phyloP scores from a whole-genome alignment of 2,888 invertebrate genomes.

The Ormyrus nitidulus region DNA sequence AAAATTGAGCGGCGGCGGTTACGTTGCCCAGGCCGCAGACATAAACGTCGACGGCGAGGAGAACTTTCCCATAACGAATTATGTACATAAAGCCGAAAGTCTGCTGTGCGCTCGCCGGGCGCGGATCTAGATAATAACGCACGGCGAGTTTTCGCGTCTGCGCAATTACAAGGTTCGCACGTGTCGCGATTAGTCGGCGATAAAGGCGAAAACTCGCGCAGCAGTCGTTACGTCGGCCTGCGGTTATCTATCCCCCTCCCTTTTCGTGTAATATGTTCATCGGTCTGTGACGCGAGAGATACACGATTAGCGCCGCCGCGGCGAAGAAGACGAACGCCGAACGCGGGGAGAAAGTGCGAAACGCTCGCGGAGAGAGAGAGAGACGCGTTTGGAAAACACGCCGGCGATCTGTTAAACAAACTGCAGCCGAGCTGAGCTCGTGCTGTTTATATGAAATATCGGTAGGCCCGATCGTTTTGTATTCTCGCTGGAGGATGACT shows the following conservation, averaged over 20 bases:
- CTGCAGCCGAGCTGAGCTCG: too few relatives aligned
- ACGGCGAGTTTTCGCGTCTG: constrained; percentile 20
- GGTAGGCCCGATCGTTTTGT: constrained; percentile 24
- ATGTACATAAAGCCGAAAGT: constrained; percentile 28
- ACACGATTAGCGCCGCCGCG: constrained; percentile 38
- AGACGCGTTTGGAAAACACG: too few relatives aligned
- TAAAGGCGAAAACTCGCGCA: constrained; percentile 32
- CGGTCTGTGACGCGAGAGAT: constrained; percentile 46
- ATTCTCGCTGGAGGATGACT: constrained; percentile 18
- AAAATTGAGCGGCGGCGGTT: constrained; percentile 21
- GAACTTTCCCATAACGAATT: constrained; percentile 49
- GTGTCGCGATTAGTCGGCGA: constrained; percentile 41
- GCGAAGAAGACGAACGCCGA: constrained; percentile 16
- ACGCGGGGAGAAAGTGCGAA: constrained; percentile 38
- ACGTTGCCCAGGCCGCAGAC: not conserved
- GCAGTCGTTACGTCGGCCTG: not conserved
- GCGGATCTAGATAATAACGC: constrained; percentile 41
- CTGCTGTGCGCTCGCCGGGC: not conserved
- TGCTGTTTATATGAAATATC: constrained; percentile 22
- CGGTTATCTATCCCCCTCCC: not conserved
- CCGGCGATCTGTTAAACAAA: too few relatives aligned
- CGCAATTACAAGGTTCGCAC: constrained; percentile 39
- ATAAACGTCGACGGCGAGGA: constrained; percentile 4
- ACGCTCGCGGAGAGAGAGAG: not conserved
- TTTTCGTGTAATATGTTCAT: constrained; percentile 45